phyloP scores from a whole-genome alignment of 2,888 invertebrate species.

The Branchipolynoe longqiensis region DNA sequence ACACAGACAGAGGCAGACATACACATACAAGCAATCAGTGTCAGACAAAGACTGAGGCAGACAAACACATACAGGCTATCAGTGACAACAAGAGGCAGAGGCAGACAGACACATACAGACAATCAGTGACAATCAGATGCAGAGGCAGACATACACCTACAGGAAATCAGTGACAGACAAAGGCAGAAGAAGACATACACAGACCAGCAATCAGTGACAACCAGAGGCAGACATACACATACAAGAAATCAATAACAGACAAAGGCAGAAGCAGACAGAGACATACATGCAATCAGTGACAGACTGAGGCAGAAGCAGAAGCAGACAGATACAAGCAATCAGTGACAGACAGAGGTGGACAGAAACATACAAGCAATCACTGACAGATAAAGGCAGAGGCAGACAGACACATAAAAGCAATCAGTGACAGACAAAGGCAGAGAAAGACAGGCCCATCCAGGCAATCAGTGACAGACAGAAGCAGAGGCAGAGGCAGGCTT shows the following conservation, averaged over 20 bases:
- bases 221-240: neutral
- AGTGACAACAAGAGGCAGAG: neutral
- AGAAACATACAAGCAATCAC: neutral
- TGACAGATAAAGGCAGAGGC: neutral
- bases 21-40: too few relatives aligned
- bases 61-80: neutral
- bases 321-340: neutral
- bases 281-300: neutral
- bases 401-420: neutral
- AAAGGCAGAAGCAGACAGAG: conserved; percentile 9
- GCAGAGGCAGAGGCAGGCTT: neutral
- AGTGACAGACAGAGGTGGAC: neutral
- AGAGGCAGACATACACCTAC: conserved; percentile 9
- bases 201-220: neutral
- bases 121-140: neutral
- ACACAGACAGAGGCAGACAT: too few relatives aligned
- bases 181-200: neutral
- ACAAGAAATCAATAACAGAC: neutral
- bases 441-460: neutral
- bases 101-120: neutral
- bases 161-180: neutral
- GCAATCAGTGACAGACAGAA: neutral
- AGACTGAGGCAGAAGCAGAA: neutral
- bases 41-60: neutral
- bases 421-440: neutral